These are phyloP conservation scores for Pomacea maculata DNA, from an alignment of 1,140 invertebrate species.

Conservation along the genomic window DNA sequence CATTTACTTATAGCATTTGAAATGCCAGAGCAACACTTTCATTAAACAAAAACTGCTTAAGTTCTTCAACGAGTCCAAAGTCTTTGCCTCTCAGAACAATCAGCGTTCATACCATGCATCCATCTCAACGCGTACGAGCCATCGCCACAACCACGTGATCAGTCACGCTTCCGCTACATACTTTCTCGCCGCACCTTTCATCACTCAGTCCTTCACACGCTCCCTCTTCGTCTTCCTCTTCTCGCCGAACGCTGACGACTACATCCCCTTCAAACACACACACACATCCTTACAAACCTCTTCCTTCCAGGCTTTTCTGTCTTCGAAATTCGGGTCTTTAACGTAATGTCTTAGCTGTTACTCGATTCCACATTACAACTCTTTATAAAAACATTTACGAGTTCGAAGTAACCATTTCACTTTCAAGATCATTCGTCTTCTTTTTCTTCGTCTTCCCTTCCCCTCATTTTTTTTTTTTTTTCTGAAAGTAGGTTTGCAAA, in stretches of 20 bases:
- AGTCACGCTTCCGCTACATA: neutral
- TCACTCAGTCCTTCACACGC: neutral
- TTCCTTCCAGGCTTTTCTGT: too few relatives aligned
- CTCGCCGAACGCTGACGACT: neutral
- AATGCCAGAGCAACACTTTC: neutral
- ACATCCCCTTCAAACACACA: neutral
- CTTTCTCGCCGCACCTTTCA: neutral
- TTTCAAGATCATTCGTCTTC: neutral
- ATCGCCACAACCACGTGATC: neutral
- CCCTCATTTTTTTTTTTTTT: neutral
- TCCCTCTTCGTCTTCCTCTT: neutral
- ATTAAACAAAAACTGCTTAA: neutral
- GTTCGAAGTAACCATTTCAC: neutral
- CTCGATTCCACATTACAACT: neutral
- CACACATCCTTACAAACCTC: neutral
- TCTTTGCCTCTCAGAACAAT: too few relatives aligned
- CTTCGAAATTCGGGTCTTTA: neutral
- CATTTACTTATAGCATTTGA: neutral
- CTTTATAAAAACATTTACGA: neutral
- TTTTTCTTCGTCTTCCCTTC: neutral
- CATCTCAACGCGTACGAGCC: neutral
- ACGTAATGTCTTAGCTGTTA: neutral
- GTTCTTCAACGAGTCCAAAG: neutral
- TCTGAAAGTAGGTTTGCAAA: neutral
- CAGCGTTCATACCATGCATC: neutral